A percentile compares a stretch with the other conserved stretches of the same genome.
Conservation (phyloP, 2,113 vertebrate genomes). For the Lipotes vexillifer region DNA sequence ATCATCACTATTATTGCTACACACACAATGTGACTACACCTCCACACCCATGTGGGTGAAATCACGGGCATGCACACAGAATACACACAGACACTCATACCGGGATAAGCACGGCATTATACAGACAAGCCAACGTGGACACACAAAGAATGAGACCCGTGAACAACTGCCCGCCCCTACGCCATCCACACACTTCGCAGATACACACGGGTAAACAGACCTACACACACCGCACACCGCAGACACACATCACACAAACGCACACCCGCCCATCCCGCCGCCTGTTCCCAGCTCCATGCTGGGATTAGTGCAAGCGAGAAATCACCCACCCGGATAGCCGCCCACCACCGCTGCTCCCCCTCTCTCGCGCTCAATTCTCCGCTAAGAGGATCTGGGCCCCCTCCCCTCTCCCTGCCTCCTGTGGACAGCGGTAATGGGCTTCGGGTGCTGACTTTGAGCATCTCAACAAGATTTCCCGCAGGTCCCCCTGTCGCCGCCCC, state of each 20-base stretch:
- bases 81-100: accelerated
- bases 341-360: not conserved
- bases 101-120: accelerated
- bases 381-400: conserved; percentile 67
- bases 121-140: accelerated
- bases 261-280: accelerated
- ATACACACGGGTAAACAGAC: accelerated
- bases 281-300: conserved; percentile 1
- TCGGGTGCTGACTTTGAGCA: conserved; percentile 76
- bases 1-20: accelerated
- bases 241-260: not conserved
- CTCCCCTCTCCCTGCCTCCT: conserved; percentile 63
- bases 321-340: conserved; percentile 35
- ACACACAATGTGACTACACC: accelerated
- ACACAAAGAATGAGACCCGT: accelerated
- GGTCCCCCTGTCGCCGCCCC: conserved; percentile 56
- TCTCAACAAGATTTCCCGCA: conserved; percentile 80
- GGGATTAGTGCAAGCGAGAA: conserved; percentile 52
- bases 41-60: accelerated
- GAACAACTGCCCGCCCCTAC: accelerated
- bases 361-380: not conserved
- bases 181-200: accelerated
- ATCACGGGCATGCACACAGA: accelerated
- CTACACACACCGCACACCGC: accelerated
- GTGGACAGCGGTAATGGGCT: conserved; percentile 72